Percentiles rank a stretch among this genome's conserved stretches.
Evolutionary conservation across 2,113 vertebrate species (phyloP).

Genomic region (Camelus bactrianus): DNA sequence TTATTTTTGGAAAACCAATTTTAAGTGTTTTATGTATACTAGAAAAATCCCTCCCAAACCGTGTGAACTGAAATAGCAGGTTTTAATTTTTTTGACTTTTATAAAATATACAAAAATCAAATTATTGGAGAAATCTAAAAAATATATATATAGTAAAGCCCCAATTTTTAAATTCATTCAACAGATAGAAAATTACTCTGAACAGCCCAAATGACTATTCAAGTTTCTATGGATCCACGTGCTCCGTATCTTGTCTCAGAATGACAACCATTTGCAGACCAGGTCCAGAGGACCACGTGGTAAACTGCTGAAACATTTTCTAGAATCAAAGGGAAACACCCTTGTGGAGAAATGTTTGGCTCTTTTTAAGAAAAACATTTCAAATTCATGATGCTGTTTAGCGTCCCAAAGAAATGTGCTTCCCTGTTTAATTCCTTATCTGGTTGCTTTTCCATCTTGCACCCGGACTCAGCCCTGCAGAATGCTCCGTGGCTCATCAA

Average conservation of each 20-base stretch:
- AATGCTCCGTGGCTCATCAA: conserved; percentile 52
- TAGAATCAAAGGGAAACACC: conserved; percentile 61
- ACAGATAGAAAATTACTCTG: not conserved
- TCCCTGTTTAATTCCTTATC: not conserved
- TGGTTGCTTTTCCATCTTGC: conserved; percentile 52
- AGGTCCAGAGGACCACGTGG: not conserved
- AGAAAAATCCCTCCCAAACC: not conserved
- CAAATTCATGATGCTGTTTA: conserved; percentile 69
- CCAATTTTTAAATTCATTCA: conserved; percentile 6
- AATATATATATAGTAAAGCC: not conserved
- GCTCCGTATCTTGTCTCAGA: conserved; percentile 51
- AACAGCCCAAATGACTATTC: not conserved
- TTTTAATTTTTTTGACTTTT: not conserved
- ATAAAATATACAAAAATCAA: not conserved
- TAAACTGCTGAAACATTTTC: conserved; percentile 38
- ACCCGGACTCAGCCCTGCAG: conserved; percentile 67
- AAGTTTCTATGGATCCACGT: not conserved
- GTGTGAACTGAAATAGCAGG: not conserved
- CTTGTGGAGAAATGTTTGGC: conserved; percentile 61
- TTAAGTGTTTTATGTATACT: not conserved
- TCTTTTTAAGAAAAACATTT: conserved; percentile 57
- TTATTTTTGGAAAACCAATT: not conserved
- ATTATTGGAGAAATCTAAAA: not conserved
- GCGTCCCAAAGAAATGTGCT: conserved; percentile 55
- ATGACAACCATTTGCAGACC: not conserved